Evolutionary conservation across 2,888 invertebrate genomes (phyloP).

Genomic region (Andrena praecox): DNA sequence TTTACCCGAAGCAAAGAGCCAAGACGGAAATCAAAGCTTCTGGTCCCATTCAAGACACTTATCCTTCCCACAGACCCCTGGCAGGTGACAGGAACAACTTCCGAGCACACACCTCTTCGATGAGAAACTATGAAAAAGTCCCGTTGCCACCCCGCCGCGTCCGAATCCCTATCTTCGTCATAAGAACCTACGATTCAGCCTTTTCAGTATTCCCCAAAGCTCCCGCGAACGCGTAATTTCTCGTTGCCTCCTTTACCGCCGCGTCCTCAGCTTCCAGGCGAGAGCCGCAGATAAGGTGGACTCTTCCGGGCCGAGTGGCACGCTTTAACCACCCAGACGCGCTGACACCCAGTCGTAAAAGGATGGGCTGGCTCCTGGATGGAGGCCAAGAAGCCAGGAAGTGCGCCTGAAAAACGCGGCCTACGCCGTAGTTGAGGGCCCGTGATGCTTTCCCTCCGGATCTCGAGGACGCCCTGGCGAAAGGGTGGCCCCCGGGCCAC

Average conservation of each 20-base stretch:
- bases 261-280: not conserved
- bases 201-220: too few species aligned
- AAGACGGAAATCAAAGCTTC: not conserved
- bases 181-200: too few species aligned
- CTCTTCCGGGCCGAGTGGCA: constrained; percentile 6
- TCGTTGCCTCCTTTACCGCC: not conserved
- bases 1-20: not conserved
- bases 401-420: constrained; percentile 20
- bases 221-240: not conserved
- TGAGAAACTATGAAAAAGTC: not conserved
- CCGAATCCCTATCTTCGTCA: too few species aligned
- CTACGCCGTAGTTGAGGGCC: not conserved
- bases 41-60: not conserved
- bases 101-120: not conserved
- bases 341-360: constrained; percentile 44
- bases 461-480: constrained; percentile 10
- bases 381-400: constrained; percentile 37
- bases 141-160: too few species aligned
- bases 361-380: constrained; percentile 50
- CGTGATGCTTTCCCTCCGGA: constrained; percentile 18
- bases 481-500: constrained; percentile 6
- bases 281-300: constrained; percentile 1
- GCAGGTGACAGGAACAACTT: not conserved
- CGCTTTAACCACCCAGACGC: constrained; percentile 23
- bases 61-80: not conserved